Conservation (phyloP, 2,113 vertebrate genomes). For the Leucoraja erinaceus region DNA sequence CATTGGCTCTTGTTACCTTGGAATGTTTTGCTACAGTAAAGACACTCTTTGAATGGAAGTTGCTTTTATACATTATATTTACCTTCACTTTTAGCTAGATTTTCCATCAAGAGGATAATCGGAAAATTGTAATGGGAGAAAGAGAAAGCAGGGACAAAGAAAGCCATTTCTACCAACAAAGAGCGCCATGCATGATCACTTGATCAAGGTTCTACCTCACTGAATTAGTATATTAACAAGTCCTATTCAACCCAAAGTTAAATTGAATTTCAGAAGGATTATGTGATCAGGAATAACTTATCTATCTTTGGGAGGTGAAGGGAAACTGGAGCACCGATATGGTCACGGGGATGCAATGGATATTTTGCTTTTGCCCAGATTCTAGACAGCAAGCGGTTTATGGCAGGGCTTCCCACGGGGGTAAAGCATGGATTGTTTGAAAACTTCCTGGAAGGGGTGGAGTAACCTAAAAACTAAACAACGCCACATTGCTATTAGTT, state of each 20-base stretch:
- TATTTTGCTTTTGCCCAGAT: not conserved
- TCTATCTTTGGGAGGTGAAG: no score
- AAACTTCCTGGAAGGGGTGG: not conserved
- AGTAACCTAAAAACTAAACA: not conserved
- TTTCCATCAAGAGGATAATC: not conserved
- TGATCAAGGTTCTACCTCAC: not conserved
- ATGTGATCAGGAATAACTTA: not conserved
- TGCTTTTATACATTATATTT: not conserved
- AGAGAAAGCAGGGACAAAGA: not conserved
- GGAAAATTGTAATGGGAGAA: not conserved
- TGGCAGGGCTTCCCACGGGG: not conserved
- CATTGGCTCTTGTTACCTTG: no score
- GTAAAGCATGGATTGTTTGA: not conserved
- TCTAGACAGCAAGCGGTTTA: not conserved
- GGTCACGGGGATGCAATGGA: not conserved
- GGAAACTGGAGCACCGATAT: no score
- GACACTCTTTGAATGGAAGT: no score
- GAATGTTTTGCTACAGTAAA: no score
- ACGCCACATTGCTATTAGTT: not conserved
- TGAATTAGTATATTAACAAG: not conserved
- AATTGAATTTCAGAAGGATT: not conserved
- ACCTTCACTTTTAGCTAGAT: not conserved
- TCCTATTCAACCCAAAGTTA: not conserved
- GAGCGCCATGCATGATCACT: not conserved
- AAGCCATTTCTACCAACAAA: no score